Conservation (phyloP, 2,797 vertebrate genomes). For the Vipera ursinii region DNA sequence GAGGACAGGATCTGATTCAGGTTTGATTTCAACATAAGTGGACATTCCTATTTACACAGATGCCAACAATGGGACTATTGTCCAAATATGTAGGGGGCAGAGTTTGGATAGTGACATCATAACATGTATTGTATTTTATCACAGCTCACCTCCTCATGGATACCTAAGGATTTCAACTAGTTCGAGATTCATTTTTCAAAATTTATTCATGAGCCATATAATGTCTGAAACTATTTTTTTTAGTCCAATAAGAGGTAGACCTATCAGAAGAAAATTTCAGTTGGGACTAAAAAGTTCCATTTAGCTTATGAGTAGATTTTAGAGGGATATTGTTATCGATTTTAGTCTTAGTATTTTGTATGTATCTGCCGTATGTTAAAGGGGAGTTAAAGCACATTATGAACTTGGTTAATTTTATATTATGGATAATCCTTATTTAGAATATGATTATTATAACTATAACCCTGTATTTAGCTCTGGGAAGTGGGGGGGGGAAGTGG, state of each 20-base stretch:
- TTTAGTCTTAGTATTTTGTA: no score
- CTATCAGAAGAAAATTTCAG: background rate
- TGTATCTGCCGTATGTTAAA: no score
- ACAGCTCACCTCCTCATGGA: background rate
- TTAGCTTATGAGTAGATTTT: no score
- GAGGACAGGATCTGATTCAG: background rate
- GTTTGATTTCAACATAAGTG: background rate
- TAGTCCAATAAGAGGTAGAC: background rate
- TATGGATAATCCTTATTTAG: no score
- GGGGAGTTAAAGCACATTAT: no score
- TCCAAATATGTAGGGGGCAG: background rate
- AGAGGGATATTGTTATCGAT: no score
- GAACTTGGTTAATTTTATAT: no score
- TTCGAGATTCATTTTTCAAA: background rate
- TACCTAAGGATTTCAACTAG: background rate
- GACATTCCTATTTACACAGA: background rate
- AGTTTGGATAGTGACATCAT: background rate
- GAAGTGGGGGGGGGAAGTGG: no score
- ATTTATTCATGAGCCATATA: background rate
- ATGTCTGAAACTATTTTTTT: background rate
- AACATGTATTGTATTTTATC: background rate
- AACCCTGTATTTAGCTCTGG: no score
- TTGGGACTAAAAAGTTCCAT: no score
- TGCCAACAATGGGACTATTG: background rate
- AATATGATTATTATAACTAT: no score